phyloP scores from a whole-genome alignment of 2,888 invertebrate genomes.

The Catocala fraxini region DNA sequence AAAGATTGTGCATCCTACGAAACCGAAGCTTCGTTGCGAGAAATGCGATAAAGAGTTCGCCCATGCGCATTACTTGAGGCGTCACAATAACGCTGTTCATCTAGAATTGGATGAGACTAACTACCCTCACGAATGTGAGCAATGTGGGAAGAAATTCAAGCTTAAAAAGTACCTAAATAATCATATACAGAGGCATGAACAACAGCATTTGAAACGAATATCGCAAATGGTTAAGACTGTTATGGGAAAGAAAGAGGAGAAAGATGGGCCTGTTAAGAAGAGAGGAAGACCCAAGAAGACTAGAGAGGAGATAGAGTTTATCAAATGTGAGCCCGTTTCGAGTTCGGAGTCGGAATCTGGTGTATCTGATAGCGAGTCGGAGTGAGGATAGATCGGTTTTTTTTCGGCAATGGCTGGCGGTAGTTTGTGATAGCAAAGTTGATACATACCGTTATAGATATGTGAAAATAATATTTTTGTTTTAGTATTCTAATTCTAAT shows the following conservation, averaged over 20 bases:
- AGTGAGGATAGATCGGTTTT: constrained; percentile 31
- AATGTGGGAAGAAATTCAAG: constrained; percentile 82
- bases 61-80: constrained; percentile 75
- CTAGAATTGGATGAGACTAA: constrained; percentile 75
- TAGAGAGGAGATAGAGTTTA: constrained; percentile 77
- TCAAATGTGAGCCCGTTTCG: constrained; percentile 80
- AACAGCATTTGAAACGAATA: constrained; percentile 78
- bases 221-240: constrained; percentile 82
- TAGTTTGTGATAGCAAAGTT: constrained; percentile 5
- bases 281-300: constrained; percentile 60
- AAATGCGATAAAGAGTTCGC: constrained; percentile 82
- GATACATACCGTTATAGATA: constrained; percentile 23
- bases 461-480: constrained; percentile 9
- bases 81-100: constrained; percentile 78
- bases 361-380: constrained; percentile 56
- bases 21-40: constrained; percentile 77
- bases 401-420: not conserved
- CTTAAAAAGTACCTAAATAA: constrained; percentile 78
- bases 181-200: constrained; percentile 79
- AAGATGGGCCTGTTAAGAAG: constrained; percentile 51
- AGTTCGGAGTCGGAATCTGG: constrained; percentile 70
- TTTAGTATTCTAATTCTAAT: constrained; percentile 3
- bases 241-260: constrained; percentile 65
- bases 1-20: constrained; percentile 79
- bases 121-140: constrained; percentile 76